These are phyloP conservation scores for Acrobasis consociella DNA, from an alignment of 2,888 invertebrate genomes.

Conservation along the genomic window DNA sequence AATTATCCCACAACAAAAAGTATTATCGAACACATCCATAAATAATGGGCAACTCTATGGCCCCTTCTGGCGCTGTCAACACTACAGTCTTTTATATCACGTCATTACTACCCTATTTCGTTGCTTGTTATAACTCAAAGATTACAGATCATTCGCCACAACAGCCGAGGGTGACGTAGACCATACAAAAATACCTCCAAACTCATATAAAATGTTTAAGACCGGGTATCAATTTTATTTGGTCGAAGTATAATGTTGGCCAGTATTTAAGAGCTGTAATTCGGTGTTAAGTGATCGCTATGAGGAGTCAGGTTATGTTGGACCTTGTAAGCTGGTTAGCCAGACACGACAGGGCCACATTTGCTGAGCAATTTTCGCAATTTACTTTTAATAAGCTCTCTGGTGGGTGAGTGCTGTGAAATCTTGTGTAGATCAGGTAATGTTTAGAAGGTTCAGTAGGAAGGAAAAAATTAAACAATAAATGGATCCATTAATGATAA, in stretches of 20 bases:
- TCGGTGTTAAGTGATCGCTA: conserved; percentile 29
- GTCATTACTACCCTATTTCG: conserved; percentile 69
- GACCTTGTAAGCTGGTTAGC: conserved; percentile 66
- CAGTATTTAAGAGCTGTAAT: conserved; percentile 35
- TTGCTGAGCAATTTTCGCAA: conserved; percentile 80
- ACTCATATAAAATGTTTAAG: conserved; percentile 30
- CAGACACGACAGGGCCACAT: conserved; percentile 72
- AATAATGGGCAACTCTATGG: conserved; percentile 46
- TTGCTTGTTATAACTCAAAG: conserved; percentile 66
- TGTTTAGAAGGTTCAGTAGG: conserved; percentile 39
- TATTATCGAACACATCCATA: conserved; percentile 32
- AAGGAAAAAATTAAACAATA: conserved; percentile 30
- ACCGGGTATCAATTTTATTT: conserved; percentile 32
- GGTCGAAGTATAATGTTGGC: conserved; percentile 18
- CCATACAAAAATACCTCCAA: conserved; percentile 38
- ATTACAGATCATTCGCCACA: conserved; percentile 67
- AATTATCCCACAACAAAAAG: conserved; percentile 32
- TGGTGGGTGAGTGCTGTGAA: conserved; percentile 62
- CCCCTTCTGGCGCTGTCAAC: conserved; percentile 67
- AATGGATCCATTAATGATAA: too few species aligned
- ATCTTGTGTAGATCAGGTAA: conserved; percentile 52
- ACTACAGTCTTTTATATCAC: conserved; percentile 62
- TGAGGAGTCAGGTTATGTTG: conserved; percentile 42
- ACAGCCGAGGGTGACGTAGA: conserved; percentile 48
- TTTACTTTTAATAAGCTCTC: conserved; percentile 79